Conservation (phyloP, 2,888 invertebrate genomes). For the Linnaemya tessellans region DNA sequence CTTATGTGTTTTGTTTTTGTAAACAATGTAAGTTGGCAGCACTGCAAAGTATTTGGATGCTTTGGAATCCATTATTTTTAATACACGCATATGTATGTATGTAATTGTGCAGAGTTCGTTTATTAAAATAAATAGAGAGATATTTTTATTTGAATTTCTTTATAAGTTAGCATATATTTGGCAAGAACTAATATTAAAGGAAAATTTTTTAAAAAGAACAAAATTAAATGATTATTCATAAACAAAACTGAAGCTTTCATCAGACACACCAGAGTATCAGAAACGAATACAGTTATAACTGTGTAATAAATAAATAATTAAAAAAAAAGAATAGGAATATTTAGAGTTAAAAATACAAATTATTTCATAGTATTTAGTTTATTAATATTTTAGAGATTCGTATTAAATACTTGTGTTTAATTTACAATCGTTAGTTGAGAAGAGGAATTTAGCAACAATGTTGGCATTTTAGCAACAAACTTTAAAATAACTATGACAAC, state of each 20-base stretch:
- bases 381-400: neutral
- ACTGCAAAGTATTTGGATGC: too few relatives aligned
- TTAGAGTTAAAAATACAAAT: neutral
- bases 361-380: neutral
- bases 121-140: neutral
- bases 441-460: neutral
- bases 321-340: neutral
- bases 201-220: slow-evolving; percentile 3
- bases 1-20: too few relatives aligned
- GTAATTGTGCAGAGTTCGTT: too few relatives aligned
- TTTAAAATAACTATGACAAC: neutral
- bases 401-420: neutral
- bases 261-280: neutral
- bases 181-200: slow-evolving; percentile 20
- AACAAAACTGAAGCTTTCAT: neutral
- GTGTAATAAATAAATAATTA: too few relatives aligned
- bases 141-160: slow-evolving; percentile 2
- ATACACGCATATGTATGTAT: too few relatives aligned
- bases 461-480: neutral
- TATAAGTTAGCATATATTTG: slow-evolving; percentile 43
- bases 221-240: neutral
- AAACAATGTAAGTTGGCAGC: too few relatives aligned
- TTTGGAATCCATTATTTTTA: too few relatives aligned
- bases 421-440: neutral
- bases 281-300: neutral